phyloP scores from a whole-genome alignment of 2,113 vertebrate species.

The Lonchura striata region DNA sequence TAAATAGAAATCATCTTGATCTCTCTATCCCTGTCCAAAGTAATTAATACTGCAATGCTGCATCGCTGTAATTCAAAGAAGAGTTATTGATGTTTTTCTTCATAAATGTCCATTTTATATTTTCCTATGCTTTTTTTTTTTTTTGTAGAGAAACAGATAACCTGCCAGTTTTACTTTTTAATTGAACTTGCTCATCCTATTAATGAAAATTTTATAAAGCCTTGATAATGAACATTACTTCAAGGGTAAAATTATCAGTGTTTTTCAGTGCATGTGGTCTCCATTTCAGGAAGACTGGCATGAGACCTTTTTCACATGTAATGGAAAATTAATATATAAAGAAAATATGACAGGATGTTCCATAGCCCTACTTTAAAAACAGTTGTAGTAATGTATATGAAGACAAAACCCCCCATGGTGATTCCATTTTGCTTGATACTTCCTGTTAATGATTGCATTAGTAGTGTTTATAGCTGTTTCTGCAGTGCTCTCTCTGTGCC shows the following conservation, averaged over 20 bases:
- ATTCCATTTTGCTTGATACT: conserved; percentile 27
- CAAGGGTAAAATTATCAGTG: not conserved
- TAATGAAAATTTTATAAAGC: not conserved
- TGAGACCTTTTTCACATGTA: not conserved
- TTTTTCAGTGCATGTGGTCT: not conserved
- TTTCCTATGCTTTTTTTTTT: conserved; percentile 3
- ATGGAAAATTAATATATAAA: conserved; percentile 2
- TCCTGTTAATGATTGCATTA: conserved; percentile 35
- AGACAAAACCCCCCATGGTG: not conserved
- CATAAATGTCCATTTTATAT: not conserved
- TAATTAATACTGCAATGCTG: not conserved
- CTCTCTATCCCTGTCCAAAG: not conserved
- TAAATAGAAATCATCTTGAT: not conserved
- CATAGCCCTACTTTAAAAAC: conserved; percentile 22
- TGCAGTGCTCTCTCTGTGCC: not conserved
- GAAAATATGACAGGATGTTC: not conserved
- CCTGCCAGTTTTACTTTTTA: not conserved
- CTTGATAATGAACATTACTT: not conserved
- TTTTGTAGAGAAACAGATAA: not conserved
- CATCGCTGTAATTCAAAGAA: not conserved
- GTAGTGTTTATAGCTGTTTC: conserved; percentile 32
- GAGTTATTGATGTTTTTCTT: not conserved
- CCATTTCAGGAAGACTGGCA: not conserved
- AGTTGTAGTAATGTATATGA: not conserved
- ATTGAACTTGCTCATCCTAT: not conserved